These are phyloP conservation scores for Poecilia wingei DNA, from an alignment of 2,797 vertebrate species.

Conservation along the genomic window DNA sequence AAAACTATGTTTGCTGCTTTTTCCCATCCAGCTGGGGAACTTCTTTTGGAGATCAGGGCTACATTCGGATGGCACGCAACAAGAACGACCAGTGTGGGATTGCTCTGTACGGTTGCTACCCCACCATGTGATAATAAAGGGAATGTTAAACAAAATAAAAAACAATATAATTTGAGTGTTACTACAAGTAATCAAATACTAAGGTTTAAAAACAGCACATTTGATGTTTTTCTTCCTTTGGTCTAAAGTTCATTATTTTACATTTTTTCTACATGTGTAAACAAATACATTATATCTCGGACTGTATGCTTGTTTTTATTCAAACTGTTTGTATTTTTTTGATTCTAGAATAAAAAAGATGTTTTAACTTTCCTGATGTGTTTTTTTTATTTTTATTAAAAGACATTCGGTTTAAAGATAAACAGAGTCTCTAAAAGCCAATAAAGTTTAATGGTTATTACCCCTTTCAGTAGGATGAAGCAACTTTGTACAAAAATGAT, in stretches of 20 bases:
- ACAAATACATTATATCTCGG: not conserved
- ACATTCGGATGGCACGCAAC: constrained; percentile 89
- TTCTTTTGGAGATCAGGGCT: constrained; percentile 85
- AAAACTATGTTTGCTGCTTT: no score
- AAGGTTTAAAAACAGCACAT: not conserved
- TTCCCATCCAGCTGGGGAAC: constrained; percentile 84
- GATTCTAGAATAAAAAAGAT: not conserved
- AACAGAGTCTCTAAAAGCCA: not conserved
- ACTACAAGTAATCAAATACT: not conserved
- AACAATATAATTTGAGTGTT: not conserved
- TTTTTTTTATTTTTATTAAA: not conserved
- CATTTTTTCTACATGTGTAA: not conserved
- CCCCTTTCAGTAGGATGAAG: no score
- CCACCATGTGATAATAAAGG: constrained; percentile 75
- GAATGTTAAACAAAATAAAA: not conserved
- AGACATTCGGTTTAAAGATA: not conserved
- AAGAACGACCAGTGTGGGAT: constrained; percentile 88
- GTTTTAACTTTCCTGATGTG: not conserved
- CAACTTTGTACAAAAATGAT: no score
- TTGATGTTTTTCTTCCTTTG: not conserved
- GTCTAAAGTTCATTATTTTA: not conserved
- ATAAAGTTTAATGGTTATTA: no score
- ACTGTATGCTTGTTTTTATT: not conserved
- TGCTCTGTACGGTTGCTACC: constrained; percentile 80
- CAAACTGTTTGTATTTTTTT: not conserved